A percentile compares a stretch with the other conserved stretches of the same genome.
phyloP scores from a whole-genome alignment of 2,113 vertebrate species.

The Oncorhynchus gorbuscha region DNA sequence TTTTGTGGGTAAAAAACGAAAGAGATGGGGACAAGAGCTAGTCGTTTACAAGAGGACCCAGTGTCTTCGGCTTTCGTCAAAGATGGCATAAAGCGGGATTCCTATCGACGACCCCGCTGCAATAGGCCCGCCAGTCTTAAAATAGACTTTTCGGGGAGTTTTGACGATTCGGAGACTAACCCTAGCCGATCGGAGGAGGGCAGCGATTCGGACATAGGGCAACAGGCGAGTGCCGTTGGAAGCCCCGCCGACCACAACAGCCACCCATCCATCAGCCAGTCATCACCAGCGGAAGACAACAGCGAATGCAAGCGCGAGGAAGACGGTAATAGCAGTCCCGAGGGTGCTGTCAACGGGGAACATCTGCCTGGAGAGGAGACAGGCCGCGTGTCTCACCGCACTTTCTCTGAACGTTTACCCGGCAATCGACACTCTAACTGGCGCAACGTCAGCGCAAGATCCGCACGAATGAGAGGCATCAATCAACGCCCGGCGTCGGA shows the following conservation, averaged over 20 bases:
- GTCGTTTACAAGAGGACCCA: slow-evolving; percentile 75
- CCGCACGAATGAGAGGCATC: slow-evolving; percentile 63
- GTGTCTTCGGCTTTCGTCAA: slow-evolving; percentile 67
- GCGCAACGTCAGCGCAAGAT: slow-evolving; percentile 65
- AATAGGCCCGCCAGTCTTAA: slow-evolving; percentile 74
- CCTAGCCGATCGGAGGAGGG: slow-evolving; percentile 75
- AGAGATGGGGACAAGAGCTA: slow-evolving; percentile 76
- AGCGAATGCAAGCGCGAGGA: slow-evolving; percentile 60
- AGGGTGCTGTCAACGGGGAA: slow-evolving; percentile 53
- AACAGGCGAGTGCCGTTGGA: slow-evolving; percentile 67
- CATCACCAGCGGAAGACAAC: slow-evolving; percentile 57
- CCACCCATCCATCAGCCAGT: slow-evolving; percentile 57
- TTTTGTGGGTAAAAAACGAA: too few relatives aligned
- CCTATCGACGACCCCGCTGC: slow-evolving; percentile 67
- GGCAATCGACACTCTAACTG: slow-evolving; percentile 68
- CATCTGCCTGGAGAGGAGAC: slow-evolving; percentile 65
- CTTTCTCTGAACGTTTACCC: slow-evolving; percentile 76
- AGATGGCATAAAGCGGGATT: slow-evolving; percentile 70
- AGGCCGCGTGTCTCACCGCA: slow-evolving; percentile 74
- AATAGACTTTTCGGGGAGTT: slow-evolving; percentile 75
- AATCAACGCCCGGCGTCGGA: slow-evolving; percentile 75
- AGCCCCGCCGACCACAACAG: slow-evolving; percentile 67
- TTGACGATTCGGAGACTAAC: slow-evolving; percentile 74
- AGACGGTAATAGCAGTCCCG: slow-evolving; percentile 49
- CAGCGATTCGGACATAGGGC: slow-evolving; percentile 75